Percentiles rank a stretch among this genome's conserved stretches.
phyloP scores from a whole-genome alignment of 2,113 vertebrate species.

The Saguinus imperator region DNA sequence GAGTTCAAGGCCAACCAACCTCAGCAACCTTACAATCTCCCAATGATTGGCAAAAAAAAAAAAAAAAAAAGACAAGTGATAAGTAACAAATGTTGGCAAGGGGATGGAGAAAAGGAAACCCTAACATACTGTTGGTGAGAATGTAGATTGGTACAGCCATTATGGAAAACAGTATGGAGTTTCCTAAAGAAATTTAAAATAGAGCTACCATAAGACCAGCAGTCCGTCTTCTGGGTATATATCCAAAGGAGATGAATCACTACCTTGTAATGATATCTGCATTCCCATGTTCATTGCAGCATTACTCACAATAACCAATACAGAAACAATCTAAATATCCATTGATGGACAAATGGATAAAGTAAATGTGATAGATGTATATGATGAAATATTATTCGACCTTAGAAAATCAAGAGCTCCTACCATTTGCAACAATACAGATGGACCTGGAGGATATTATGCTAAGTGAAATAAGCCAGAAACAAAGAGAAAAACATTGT shows the following conservation, averaged over 20 bases:
- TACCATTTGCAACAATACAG: background rate
- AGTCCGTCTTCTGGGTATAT: background rate
- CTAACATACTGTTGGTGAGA: background rate
- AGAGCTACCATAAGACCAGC: background rate
- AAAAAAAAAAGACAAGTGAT: background rate
- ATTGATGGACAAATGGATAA: background rate
- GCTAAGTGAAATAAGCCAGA: background rate
- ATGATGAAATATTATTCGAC: background rate
- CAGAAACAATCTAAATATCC: background rate
- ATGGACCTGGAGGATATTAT: background rate
- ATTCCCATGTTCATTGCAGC: background rate
- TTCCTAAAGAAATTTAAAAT: background rate
- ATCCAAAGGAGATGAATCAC: background rate
- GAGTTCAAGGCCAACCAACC: too few species aligned
- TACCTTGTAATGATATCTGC: background rate
- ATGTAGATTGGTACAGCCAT: background rate
- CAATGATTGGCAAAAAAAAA: background rate
- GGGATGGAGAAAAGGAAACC: background rate
- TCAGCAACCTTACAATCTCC: too few species aligned
- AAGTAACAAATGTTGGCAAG: background rate
- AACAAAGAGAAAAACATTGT: background rate
- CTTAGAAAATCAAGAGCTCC: background rate
- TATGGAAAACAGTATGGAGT: background rate
- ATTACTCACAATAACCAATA: background rate
- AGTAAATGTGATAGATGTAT: background rate